Percentiles rank a stretch among this genome's conserved stretches.
phyloP scores from a whole-genome alignment of 2,888 invertebrate genomes.

The Agrotis clavis region DNA sequence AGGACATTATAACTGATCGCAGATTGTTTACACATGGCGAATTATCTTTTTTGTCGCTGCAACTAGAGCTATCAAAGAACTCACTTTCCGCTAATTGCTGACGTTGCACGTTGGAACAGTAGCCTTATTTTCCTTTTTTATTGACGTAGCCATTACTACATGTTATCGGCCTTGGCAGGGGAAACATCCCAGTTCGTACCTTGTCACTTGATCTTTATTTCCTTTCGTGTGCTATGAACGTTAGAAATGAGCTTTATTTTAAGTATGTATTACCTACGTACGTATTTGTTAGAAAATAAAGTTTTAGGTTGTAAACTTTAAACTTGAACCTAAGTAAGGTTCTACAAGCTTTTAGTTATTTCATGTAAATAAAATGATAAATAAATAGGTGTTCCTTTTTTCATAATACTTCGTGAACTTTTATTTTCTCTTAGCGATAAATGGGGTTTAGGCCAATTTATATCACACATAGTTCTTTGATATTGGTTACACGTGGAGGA shows the following conservation, averaged over 20 bases:
- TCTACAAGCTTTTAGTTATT: constrained; percentile 22
- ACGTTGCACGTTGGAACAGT: not conserved
- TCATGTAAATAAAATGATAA: not conserved
- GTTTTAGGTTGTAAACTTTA: too few relatives aligned
- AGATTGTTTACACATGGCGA: not conserved
- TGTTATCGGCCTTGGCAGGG: constrained; percentile 37
- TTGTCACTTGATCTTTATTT: constrained; percentile 39
- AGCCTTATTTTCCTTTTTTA: constrained; percentile 1
- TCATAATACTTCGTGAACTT: constrained; percentile 2
- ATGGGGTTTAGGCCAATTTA: not conserved
- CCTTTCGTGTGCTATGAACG: not conserved
- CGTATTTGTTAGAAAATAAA: constrained; percentile 12
- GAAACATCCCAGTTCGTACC: constrained; percentile 8
- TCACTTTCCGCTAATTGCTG: not conserved
- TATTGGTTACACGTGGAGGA: not conserved
- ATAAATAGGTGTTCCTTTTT: not conserved
- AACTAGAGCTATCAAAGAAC: not conserved
- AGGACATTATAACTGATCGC: not conserved
- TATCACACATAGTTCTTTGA: not conserved
- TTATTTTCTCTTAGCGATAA: not conserved
- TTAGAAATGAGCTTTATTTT: constrained; percentile 30
- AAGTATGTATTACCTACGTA: constrained; percentile 8
- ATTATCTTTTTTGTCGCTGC: not conserved
- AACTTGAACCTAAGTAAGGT: constrained; percentile 28
- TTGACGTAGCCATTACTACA: constrained; percentile 33